Percentiles rank a stretch among this genome's conserved stretches.
phyloP scores from a whole-genome alignment of 1,140 invertebrate genomes.

The Listronotus oregonensis region DNA sequence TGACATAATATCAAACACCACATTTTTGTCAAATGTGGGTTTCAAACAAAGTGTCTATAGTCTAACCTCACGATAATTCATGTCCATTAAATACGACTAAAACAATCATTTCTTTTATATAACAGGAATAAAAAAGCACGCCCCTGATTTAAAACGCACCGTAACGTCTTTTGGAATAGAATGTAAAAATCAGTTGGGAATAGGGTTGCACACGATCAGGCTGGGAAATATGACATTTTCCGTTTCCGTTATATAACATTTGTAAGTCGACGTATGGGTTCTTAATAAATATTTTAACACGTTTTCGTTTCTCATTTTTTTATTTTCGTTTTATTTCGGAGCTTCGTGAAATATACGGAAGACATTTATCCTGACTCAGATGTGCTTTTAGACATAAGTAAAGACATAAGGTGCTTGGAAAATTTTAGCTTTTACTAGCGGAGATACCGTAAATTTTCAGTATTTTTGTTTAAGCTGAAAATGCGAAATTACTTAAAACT shows the following conservation, averaged over 20 bases:
- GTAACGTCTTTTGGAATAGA: constrained; percentile 2
- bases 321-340: constrained; percentile 27
- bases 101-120: too few relatives aligned
- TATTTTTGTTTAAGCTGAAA: too few relatives aligned
- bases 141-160: constrained; percentile 1
- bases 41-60: too few relatives aligned
- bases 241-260: constrained; percentile 22
- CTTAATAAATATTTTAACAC: constrained; percentile 35
- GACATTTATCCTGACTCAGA: constrained; percentile 31
- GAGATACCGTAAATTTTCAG: too few relatives aligned
- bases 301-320: constrained; percentile 22
- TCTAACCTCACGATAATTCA: too few relatives aligned
- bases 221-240: constrained; percentile 27
- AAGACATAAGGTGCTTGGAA: constrained; percentile 24
- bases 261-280: constrained; percentile 30
- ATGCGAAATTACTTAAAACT: too few relatives aligned
- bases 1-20: too few relatives aligned
- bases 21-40: too few relatives aligned
- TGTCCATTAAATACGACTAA: too few relatives aligned
- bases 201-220: constrained; percentile 19
- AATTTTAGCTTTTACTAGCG: too few relatives aligned
- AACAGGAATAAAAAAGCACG: too few relatives aligned
- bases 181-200: constrained; percentile 26
- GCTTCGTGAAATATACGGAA: constrained; percentile 18
- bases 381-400: constrained; percentile 10